Evolutionary conservation across 53 echinoderm and acorn worm species (phyloP).

Genomic region (Henricia sp.): DNA sequence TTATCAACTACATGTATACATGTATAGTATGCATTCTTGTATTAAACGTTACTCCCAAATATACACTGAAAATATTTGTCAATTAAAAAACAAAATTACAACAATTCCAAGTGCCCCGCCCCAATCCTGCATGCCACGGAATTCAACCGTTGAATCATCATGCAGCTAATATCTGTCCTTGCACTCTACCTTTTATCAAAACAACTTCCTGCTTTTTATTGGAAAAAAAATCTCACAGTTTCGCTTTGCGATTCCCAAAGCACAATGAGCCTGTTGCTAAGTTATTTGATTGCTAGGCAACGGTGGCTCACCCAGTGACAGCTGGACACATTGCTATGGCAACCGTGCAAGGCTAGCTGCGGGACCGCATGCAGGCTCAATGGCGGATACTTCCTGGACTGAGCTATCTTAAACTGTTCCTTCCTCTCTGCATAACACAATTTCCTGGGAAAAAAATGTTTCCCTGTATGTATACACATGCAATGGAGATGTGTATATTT

Average conservation of each 20-base stretch:
- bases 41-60: too few relatives aligned
- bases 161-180: neutral
- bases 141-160: too few relatives aligned
- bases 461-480: too few relatives aligned
- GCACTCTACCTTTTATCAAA: neutral
- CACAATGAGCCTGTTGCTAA: slow-evolving; percentile 73
- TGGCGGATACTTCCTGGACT: slow-evolving; percentile 55
- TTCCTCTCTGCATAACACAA: slow-evolving; percentile 33
- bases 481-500: too few relatives aligned
- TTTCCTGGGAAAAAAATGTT: slow-evolving; percentile 40
- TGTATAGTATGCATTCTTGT: too few relatives aligned
- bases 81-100: too few relatives aligned
- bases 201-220: neutral
- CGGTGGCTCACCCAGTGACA: slow-evolving; percentile 50
- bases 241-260: neutral
- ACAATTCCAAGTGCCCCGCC: too few relatives aligned
- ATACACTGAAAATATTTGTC: too few relatives aligned
- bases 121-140: too few relatives aligned
- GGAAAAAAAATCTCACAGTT: neutral
- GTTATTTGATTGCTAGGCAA: slow-evolving; percentile 68
- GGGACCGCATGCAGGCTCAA: slow-evolving; percentile 42
- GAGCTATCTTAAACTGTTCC: slow-evolving; percentile 36
- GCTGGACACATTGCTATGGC: slow-evolving; percentile 62
- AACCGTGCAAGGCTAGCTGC: slow-evolving; percentile 40
- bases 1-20: too few relatives aligned